phyloP scores from a whole-genome alignment of 35 echinoderm and acorn worm genomes.

The Heliocidaris tuberculata region DNA sequence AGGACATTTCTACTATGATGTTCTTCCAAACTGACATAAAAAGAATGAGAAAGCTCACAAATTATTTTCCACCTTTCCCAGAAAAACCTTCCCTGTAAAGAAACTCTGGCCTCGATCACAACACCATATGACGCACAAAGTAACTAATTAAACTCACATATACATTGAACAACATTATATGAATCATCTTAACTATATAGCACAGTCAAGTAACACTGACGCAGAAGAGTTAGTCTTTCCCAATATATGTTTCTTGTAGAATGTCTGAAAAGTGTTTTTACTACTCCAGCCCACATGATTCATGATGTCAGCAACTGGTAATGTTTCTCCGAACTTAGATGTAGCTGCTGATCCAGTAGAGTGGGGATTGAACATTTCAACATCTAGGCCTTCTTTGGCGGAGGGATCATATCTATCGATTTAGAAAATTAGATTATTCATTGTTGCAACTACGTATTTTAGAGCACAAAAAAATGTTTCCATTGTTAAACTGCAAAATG shows the following conservation, averaged over 20 bases:
- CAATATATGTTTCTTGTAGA: not conserved
- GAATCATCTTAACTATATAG: not conserved
- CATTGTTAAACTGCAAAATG: no score
- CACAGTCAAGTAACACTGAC: not conserved
- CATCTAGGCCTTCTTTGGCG: not conserved
- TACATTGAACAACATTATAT: not conserved
- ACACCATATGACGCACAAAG: not conserved
- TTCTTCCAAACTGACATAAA: no score
- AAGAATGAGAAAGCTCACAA: no score
- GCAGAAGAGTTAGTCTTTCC: not conserved
- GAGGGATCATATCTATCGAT: no score
- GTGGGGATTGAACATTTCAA: slow-evolving; percentile 30
- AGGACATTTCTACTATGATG: no score
- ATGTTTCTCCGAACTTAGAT: not conserved
- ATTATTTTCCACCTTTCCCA: no score
- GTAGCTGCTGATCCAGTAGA: not conserved
- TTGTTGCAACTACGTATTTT: no score
- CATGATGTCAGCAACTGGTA: not conserved
- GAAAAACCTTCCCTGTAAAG: no score
- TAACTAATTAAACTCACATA: not conserved
- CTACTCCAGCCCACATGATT: not conserved
- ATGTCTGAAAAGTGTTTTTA: not conserved
- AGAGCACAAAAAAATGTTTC: no score
- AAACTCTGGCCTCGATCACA: not conserved
- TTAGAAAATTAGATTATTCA: no score